phyloP scores from a whole-genome alignment of 2,113 vertebrate species.

The Myiopsitta monachus region DNA sequence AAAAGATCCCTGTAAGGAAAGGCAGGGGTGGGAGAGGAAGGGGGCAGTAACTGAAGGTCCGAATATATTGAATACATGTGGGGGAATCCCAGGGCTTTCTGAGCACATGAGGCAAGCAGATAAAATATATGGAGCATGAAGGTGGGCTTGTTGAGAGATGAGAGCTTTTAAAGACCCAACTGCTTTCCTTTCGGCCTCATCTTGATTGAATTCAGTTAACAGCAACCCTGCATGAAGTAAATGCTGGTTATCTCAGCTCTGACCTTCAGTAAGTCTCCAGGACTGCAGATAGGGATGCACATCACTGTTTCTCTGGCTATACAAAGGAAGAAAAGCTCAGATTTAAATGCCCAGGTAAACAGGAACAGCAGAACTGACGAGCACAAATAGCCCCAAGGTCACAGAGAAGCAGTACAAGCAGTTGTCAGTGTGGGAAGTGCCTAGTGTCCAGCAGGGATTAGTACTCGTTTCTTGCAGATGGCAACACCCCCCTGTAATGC shows the following conservation, averaged over 20 bases:
- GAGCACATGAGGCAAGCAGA: slow-evolving; percentile 2
- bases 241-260: slow-evolving; percentile 2
- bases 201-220: slow-evolving; percentile 48
- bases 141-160: background rate
- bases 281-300: background rate
- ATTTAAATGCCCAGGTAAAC: background rate
- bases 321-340: background rate
- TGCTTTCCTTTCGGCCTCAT: slow-evolving; percentile 15
- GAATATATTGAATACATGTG: background rate
- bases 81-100: background rate
- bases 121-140: background rate
- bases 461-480: background rate
- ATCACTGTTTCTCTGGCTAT: background rate
- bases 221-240: slow-evolving; percentile 7
- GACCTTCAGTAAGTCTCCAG: slow-evolving; percentile 36
- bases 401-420: background rate
- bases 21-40: fast-evolving
- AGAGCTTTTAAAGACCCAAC: slow-evolving; percentile 14
- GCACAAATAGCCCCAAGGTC: background rate
- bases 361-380: background rate
- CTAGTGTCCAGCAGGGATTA: background rate
- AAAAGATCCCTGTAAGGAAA: background rate
- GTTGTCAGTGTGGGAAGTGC: background rate
- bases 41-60: background rate
- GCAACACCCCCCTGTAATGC: background rate